Base-by-base conservation (phyloP, 1,140 invertebrate species). In the Delia radicum region DNA sequence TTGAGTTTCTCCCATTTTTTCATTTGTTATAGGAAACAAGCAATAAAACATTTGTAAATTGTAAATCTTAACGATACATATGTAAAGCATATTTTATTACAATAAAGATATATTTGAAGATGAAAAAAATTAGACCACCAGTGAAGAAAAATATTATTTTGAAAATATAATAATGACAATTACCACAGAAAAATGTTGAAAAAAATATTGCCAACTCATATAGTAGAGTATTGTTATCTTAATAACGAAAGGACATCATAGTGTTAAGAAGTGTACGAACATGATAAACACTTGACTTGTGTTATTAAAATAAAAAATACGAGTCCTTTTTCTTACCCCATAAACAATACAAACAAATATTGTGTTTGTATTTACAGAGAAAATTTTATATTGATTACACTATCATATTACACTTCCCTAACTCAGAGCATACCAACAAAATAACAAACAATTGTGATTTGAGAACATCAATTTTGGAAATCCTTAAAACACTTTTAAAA, bases 401-500 rank as follows among this genome's bases (percentile, higher is more conserved):
- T 10, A 42, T 42, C 37, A 15, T 42, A 15, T 42, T 42, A 42
- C 37, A 42, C 7, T 42, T 15, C 12, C 12, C 37, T n/a, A n/a
- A n/a, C n/a, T n/a, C n/a, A n/a, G n/a, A n/a, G n/a, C n/a, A n/a
- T n/a, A n/a, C n/a, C n/a, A n/a, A n/a, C n/a, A n/a, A n/a, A n/a
- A n/a, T n/a, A n/a, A n/a, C n/a, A n/a, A n/a, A n/a, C n/a, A n/a
- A n/a, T n/a, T n/a, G n/a, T n/a, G n/a, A n/a, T n/a, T n/a, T n/a
- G n/a, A n/a, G n/a, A n/a, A n/a, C n/a, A n/a, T n/a, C n/a, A n/a
- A n/a, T n/a, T n/a, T n/a, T n/a, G n/a, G n/a, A 33, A 69, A 37
- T 69, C 65, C 18, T 69, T 33, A 33, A 33, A 69, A 69, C 29
- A 69, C 29, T 69, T 69, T 33, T 33, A 31, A 69, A 69, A 69